Conservation (phyloP, 2,797 vertebrate genomes). For the Lemur catta region DNA sequence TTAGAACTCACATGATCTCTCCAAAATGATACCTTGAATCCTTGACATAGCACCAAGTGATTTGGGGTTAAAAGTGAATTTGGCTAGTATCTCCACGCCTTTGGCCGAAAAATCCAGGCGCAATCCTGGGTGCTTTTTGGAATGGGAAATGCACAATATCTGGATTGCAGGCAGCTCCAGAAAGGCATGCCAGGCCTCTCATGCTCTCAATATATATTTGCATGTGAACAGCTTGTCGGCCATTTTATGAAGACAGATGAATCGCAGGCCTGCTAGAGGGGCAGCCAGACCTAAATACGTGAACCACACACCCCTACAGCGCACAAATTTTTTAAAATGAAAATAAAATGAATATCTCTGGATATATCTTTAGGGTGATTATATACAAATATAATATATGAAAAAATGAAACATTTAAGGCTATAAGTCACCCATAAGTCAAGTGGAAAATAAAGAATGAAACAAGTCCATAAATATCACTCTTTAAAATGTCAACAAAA, state of each 20-base stretch:
- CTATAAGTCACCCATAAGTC: background rate
- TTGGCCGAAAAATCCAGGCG: slow-evolving; percentile 47
- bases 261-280: slow-evolving; percentile 28
- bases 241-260: slow-evolving; percentile 73
- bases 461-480: slow-evolving; percentile 30
- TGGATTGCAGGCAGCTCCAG: slow-evolving; percentile 52
- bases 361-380: slow-evolving; percentile 24
- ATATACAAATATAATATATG: background rate
- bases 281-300: slow-evolving; percentile 15
- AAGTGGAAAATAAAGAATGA: slow-evolving; percentile 58
- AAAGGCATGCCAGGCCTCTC: slow-evolving; percentile 60
- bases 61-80: slow-evolving; percentile 36
- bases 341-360: background rate
- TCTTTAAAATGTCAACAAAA: slow-evolving; percentile 54
- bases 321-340: background rate
- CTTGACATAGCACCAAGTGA: background rate
- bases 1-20: background rate
- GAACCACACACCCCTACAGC: background rate
- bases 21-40: background rate
- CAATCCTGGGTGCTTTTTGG: slow-evolving; percentile 57
- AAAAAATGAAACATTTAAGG: background rate
- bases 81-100: background rate
- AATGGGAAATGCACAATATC: slow-evolving; percentile 38
- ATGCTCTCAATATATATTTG: slow-evolving; percentile 63
- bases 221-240: slow-evolving; percentile 70